These are phyloP conservation scores for Hirundichthys speculiger DNA, from an alignment of 2,113 vertebrate genomes.

Conservation along the genomic window DNA sequence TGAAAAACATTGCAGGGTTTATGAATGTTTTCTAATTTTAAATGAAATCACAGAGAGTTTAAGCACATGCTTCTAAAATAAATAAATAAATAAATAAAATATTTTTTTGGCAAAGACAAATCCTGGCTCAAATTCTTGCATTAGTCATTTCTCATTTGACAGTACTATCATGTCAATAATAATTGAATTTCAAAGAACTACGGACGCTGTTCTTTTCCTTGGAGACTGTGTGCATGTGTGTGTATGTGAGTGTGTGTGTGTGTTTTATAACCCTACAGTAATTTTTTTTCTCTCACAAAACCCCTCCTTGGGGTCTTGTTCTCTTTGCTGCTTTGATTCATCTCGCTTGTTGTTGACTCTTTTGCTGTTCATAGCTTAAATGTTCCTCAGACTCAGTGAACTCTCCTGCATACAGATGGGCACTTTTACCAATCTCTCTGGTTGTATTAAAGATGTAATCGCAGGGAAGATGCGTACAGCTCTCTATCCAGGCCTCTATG, in stretches of 20 bases:
- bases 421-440: slow-evolving; percentile 30
- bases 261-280: slow-evolving; percentile 14
- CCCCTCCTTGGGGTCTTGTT: slow-evolving; percentile 23
- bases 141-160: slow-evolving; percentile 30
- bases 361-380: slow-evolving; percentile 39
- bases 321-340: slow-evolving; percentile 34
- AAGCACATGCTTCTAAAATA: slow-evolving; percentile 1
- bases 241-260: too few species aligned
- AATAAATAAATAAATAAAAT: background rate
- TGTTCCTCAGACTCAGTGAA: slow-evolving; percentile 25
- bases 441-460: slow-evolving; percentile 55
- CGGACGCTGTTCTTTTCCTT: slow-evolving; percentile 4
- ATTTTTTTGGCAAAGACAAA: slow-evolving; percentile 12
- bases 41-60: slow-evolving; percentile 30
- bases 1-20: background rate
- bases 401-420: slow-evolving; percentile 57
- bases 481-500: slow-evolving; percentile 24
- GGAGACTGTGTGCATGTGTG: background rate
- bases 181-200: slow-evolving; percentile 28
- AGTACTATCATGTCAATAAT: slow-evolving; percentile 12
- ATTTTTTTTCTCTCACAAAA: slow-evolving; percentile 12
- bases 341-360: slow-evolving; percentile 27
- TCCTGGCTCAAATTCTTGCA: slow-evolving; percentile 5
- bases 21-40: slow-evolving; percentile 17
- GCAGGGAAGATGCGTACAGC: slow-evolving; percentile 8